Base-by-base conservation (phyloP, 1,140 invertebrate genomes). In the Pseudomyrmex cubaensis region DNA sequence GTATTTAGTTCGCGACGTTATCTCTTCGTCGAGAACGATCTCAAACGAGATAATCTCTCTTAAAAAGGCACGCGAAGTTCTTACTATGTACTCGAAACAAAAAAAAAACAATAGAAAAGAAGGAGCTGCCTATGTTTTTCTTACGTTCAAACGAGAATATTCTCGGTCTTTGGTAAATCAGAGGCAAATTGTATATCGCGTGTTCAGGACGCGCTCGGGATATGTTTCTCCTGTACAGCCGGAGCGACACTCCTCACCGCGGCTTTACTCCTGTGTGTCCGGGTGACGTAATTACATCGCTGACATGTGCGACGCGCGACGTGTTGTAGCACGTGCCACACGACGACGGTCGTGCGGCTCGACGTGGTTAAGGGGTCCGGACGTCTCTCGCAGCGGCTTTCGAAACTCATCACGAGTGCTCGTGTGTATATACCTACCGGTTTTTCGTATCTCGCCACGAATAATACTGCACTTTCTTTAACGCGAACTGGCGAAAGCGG, bases 241-340 rank as follows among this genome's bases (percentile, higher is more conserved):
- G 10, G 50, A 10, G 20, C 8, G 17, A 35, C 48, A n/a, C 8
- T 64, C 52, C 5, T 57, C 35, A 12, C 66, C 15, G 17, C 63
- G 52, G 17, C 48, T 54, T 66, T 12, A n/a, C n/a, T 73, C 44
- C 17, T 15, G 44, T 15, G 44, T 64, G 63, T 74, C 67, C 35
- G 35, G 56, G 70, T 70, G 46, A 85, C 61, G 66, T 80, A 84
- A 86, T 85, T 74, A 80, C 22, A 20, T 59, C 48, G 25, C 66
- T 52, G 62, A 78, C 57, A n/a, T 72, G 66, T 83, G 66, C 66
- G 73, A 59, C 15, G 80, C n/a, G 44, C 35, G 25, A 62, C 54
- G 72, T 66, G 54, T 56, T 22, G 22, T 44, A 84, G 72, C 82
- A 85, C 82, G 82, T 77, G 82, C 64, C 48, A 35, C 52, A 46